A percentile compares a stretch with the other conserved stretches of the same genome.
Conservation (phyloP, 2,113 vertebrate genomes). For the Ictalurus furcatus region DNA sequence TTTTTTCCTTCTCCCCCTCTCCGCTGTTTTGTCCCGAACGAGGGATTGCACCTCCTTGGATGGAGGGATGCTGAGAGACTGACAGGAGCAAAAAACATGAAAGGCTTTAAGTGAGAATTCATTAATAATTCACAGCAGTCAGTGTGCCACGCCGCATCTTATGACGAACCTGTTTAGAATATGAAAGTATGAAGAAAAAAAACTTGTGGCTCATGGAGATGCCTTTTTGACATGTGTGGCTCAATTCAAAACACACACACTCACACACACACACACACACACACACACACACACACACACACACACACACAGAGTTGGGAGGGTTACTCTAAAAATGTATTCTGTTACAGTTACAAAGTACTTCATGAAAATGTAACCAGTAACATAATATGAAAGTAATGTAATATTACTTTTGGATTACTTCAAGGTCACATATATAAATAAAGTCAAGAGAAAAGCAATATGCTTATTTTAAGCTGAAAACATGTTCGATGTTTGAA, state of each 20-base stretch:
- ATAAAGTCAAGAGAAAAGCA: too few species aligned
- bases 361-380: too few species aligned
- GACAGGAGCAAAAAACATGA: slow-evolving; percentile 56
- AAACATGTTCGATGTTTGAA: too few species aligned
- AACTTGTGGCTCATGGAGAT: background rate
- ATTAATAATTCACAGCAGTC: slow-evolving; percentile 55
- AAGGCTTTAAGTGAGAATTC: slow-evolving; percentile 53
- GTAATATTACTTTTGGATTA: too few species aligned
- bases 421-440: too few species aligned
- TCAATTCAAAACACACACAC: background rate
- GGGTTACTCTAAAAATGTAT: too few species aligned
- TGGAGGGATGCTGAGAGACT: slow-evolving; percentile 56
- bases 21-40: slow-evolving; percentile 38
- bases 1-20: background rate
- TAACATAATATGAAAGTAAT: too few species aligned
- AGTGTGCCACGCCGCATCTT: slow-evolving; percentile 16
- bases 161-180: slow-evolving; percentile 25
- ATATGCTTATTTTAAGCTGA: too few species aligned
- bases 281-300: background rate
- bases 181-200: slow-evolving; percentile 27
- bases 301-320: background rate
- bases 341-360: too few species aligned
- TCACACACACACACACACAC: too few species aligned
- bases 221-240: background rate
- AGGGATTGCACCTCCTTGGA: slow-evolving; percentile 40